These are phyloP conservation scores for Xanthorhoe spadicearia DNA, from an alignment of 2,888 invertebrate genomes.

Conservation along the genomic window DNA sequence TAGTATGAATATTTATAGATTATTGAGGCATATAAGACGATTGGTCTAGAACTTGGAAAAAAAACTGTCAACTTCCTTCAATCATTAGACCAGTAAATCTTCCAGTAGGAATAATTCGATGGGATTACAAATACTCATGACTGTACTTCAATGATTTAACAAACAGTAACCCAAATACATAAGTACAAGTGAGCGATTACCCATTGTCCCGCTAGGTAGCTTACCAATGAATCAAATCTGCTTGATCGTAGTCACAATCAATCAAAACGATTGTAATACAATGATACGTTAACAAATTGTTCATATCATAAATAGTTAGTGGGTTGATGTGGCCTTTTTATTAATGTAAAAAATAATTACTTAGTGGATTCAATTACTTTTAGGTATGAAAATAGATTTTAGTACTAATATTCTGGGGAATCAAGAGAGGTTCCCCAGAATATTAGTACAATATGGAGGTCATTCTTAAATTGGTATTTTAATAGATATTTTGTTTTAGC, in stretches of 20 bases:
- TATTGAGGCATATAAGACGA: background rate
- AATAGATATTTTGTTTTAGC: too few relatives aligned
- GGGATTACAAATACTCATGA: too few relatives aligned
- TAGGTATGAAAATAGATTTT: too few relatives aligned
- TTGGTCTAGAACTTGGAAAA: too few relatives aligned
- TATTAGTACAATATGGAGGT: too few relatives aligned
- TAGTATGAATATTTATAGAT: too few relatives aligned
- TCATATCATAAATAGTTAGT: slow-evolving; percentile 26
- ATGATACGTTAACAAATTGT: slow-evolving; percentile 37
- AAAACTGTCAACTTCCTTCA: too few relatives aligned
- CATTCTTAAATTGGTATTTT: too few relatives aligned
- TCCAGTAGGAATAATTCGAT: too few relatives aligned
- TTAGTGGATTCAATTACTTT: background rate
- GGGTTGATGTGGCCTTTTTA: slow-evolving; percentile 13
- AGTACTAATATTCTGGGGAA: too few relatives aligned
- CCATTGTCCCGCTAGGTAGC: slow-evolving; percentile 38
- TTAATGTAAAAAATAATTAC: slow-evolving; percentile 3
- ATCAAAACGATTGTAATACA: slow-evolving; percentile 37
- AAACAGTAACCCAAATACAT: slow-evolving; percentile 22
- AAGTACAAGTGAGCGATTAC: slow-evolving; percentile 33
- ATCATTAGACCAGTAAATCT: too few relatives aligned
- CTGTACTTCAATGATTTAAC: slow-evolving; percentile 6
- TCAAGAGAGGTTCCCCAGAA: too few relatives aligned
- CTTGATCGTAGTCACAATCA: slow-evolving; percentile 34
- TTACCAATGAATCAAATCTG: slow-evolving; percentile 35